These are phyloP conservation scores for Cetonia aurata DNA, from an alignment of 2,888 invertebrate genomes.

Conservation along the genomic window DNA sequence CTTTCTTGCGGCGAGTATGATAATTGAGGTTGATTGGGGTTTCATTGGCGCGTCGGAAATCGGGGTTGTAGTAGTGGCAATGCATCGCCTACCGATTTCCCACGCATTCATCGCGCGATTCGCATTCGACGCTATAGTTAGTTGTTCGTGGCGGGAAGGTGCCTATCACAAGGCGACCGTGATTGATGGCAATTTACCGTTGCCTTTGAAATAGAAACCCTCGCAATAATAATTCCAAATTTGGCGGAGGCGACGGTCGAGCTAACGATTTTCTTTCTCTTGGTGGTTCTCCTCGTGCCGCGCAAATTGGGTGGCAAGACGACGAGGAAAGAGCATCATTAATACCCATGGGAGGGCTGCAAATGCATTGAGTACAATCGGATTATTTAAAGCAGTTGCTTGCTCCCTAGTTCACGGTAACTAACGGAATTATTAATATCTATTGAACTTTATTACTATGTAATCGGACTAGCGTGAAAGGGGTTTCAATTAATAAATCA, in stretches of 20 bases:
- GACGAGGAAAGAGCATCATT: not conserved
- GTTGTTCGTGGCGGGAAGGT: conserved; percentile 9
- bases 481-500: conserved; percentile 18
- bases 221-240: conserved; percentile 30
- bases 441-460: conserved; percentile 23
- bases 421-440: conserved; percentile 40
- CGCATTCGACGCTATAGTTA: conserved; percentile 27
- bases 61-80: conserved; percentile 51
- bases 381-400: conserved; percentile 40
- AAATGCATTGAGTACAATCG: conserved; percentile 23
- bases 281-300: not conserved
- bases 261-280: conserved; percentile 7
- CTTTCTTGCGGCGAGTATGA: conserved; percentile 61
- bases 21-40: conserved; percentile 66
- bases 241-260: conserved; percentile 28
- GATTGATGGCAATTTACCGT: conserved; percentile 58
- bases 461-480: conserved; percentile 25
- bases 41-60: conserved; percentile 59
- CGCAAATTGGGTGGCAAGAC: no score
- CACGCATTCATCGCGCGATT: conserved; percentile 49
- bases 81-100: conserved; percentile 57
- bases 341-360: conserved; percentile 10
- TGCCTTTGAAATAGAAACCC: conserved; percentile 51
- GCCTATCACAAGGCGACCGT: conserved; percentile 48
- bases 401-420: not conserved